Base-by-base conservation (phyloP, 2,888 invertebrate species). In the Horisme vitalbata region DNA sequence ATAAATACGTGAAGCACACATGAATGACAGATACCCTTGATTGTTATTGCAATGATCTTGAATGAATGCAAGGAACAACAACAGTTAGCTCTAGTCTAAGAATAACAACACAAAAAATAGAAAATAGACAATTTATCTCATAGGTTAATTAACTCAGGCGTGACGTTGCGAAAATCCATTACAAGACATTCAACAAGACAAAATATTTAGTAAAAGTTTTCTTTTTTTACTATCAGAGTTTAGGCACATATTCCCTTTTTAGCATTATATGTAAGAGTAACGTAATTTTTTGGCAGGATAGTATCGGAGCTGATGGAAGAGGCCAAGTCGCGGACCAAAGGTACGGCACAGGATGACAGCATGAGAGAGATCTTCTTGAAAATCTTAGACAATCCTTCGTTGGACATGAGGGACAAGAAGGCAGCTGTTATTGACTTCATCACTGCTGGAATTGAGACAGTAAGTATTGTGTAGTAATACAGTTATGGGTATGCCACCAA, bases 391-490 rank as follows among this genome's bases (percentile, higher is more conserved):
- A 93, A 95, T 31, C 92, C 93, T 15, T 91, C 92, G 48, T 83
- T 96, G 30, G 96, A 96, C 65, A 92, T 93, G 65, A 88, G 94
- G 35, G 96, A 97, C 69, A 96, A 96, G 78, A 95, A 95, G 68
- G 95, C 95, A 0, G 95, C 95, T 0, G 93, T 96, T 38, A 94
- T 96, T 30, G 96, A 97, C 80, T 96, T 96, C 65, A 94, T 96
- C 61, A 94, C 95, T 4, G 96, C 96, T 21, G 96, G 96, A 32
- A 96, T 96, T 68, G 95, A 96, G 76, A 96, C 96, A 71, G 94
- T 96, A 75, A 83, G 80, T 20, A 7, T 4, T 31, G n/a, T 23
- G 2, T 9, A 15, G 9, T 6, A 12, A n/a, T 12, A 23, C n/a
- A n/a, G n/a, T n/a, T n/a, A n/a, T n/a, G n/a, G n/a, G n/a, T n/a